phyloP scores from a whole-genome alignment of 1,140 invertebrate species.

The Solenopsis invicta region DNA sequence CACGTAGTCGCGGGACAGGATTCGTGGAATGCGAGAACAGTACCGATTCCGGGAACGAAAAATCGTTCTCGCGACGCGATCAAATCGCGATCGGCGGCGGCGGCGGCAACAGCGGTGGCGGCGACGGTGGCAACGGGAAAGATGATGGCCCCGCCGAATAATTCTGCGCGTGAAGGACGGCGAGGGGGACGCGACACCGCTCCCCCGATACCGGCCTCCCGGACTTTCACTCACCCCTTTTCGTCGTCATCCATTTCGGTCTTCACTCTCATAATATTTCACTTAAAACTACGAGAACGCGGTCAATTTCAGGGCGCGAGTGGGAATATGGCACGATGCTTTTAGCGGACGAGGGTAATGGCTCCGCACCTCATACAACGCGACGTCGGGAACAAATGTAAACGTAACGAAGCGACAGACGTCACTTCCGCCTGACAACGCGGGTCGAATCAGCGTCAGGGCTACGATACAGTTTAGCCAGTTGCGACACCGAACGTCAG shows the following conservation, averaged over 20 bases:
- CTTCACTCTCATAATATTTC: constrained; percentile 88
- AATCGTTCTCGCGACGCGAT: background rate
- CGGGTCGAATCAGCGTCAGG: constrained; percentile 77
- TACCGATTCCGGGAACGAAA: background rate
- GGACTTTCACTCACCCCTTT: constrained; percentile 84
- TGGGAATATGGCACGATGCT: constrained; percentile 86
- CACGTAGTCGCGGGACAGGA: background rate
- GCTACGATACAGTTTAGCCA: no score
- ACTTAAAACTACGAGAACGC: constrained; percentile 85
- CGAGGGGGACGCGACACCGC: constrained; percentile 29
- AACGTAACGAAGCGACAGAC: constrained; percentile 84
- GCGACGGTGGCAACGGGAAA: constrained; percentile 56
- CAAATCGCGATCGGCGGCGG: background rate
- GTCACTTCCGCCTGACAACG: constrained; percentile 82
- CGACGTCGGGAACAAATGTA: constrained; percentile 83
- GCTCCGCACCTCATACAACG: constrained; percentile 80
- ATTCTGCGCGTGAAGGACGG: constrained; percentile 16
- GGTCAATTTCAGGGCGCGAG: constrained; percentile 83
- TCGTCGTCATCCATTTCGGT: constrained; percentile 88
- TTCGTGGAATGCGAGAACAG: no score
- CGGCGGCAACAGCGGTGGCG: no score
- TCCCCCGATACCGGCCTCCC: background rate
- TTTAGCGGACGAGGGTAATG: constrained; percentile 85
- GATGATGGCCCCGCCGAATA: constrained; percentile 49
- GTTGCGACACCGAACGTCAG: no score